Evolutionary conservation across 92 coral and sea anemone species (phyloP).

Genomic region (Blastomussa wellsi): DNA sequence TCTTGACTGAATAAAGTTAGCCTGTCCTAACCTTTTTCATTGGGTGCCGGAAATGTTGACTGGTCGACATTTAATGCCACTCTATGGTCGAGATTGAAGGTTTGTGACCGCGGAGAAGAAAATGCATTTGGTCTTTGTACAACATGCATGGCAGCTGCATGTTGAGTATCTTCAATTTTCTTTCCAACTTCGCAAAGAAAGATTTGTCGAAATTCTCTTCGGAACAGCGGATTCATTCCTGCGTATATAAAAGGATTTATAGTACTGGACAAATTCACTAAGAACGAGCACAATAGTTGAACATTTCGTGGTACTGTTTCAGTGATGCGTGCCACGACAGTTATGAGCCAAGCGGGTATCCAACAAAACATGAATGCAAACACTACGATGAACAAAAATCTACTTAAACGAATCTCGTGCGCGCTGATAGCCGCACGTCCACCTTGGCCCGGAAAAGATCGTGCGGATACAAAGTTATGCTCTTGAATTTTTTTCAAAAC

Average conservation of each 20-base stretch:
- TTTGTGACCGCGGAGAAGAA: neutral
- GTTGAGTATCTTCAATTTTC: neutral
- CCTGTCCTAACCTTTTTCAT: neutral
- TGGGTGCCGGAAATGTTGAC: neutral
- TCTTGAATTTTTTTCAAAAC: neutral
- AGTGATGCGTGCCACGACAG: neutral
- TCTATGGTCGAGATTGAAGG: neutral
- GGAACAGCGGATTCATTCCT: slow-evolving; percentile 5
- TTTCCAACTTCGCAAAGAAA: neutral
- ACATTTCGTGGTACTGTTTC: neutral
- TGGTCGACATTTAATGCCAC: neutral
- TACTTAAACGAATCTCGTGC: slow-evolving; percentile 13
- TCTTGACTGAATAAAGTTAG: no score
- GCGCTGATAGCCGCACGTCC: neutral
- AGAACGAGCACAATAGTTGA: neutral
- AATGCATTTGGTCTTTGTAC: neutral
- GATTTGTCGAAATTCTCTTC: neutral
- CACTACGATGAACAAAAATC: slow-evolving; percentile 1
- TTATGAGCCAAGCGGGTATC: neutral
- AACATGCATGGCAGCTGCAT: no score
- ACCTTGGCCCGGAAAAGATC: neutral
- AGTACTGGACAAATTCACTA: neutral
- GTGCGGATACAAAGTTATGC: neutral
- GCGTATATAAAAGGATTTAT: slow-evolving; percentile 18
- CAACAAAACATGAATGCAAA: slow-evolving; percentile 21